Base-by-base conservation (phyloP, 2,888 invertebrate species). In the Drosophila birchii region DNA sequence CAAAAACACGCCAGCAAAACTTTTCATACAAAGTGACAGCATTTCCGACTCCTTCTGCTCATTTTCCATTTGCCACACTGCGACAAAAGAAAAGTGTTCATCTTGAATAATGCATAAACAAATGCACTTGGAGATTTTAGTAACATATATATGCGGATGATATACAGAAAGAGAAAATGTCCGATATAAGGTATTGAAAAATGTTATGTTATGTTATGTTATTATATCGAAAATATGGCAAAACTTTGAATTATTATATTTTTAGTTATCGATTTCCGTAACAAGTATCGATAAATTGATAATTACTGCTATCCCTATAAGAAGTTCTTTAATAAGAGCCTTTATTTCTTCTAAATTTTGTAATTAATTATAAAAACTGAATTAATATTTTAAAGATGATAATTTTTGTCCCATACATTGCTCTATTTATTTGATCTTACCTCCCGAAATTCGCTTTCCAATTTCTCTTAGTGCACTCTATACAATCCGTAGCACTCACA, bases 1-100 rank as follows among this genome's bases (percentile, higher is more conserved):
- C 45, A 64, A 72, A 60, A 71, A 76, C 76, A 83, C 56, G 70
- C 44, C 74, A 75, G 57, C 51, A 56, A 53, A 73, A 72, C 57
- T 72, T 72, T 80, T 63, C 47, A 58, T 56, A 70, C 70, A 68
- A 69, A 69, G 59, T 68, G 47, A 66, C 64, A 58, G 63, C 53
- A 53, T 43, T 66, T 66, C 64, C 64, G 64, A 66, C 49, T 51
- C 29, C 64, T 63, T 66, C 43, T 64, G 51, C 66, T 66, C 49
- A 66, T 66, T 66, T 66, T 66, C 64, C 63, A 63, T 49, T 34
- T 29, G 16, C 41, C 20, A 63, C 64, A 64, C 49, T 36, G 18
- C 18, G 11, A 16, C 47, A 36, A 20, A 63, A 64, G 29, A 23
- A 38, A 23, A 36, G 20, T 34, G 20, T 16, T 16, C 20, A 16